These are phyloP conservation scores for Tiliacea citrago DNA, from an alignment of 2,888 invertebrate genomes.

Conservation along the genomic window DNA sequence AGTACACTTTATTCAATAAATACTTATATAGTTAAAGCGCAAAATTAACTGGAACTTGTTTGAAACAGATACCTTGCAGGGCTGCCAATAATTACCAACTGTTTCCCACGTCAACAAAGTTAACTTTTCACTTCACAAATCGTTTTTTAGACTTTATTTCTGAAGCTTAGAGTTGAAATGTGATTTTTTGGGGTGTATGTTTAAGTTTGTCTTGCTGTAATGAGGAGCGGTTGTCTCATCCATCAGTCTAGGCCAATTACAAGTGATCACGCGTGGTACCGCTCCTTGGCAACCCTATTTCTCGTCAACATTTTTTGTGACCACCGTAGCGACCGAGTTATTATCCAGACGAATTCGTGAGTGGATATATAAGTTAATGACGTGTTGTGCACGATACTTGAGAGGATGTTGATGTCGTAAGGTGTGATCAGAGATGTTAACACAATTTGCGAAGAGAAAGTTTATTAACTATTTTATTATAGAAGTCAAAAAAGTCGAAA, in stretches of 20 bases:
- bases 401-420: constrained; percentile 34
- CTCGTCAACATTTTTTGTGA: constrained; percentile 69
- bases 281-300: constrained; percentile 82
- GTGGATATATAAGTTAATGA: constrained; percentile 64
- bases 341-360: constrained; percentile 69
- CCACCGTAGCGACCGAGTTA: constrained; percentile 55
- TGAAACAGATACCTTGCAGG: constrained; percentile 69
- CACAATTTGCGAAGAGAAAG: constrained; percentile 31
- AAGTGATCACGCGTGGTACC: constrained; percentile 83
- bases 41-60: constrained; percentile 65
- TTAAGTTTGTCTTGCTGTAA: constrained; percentile 73
- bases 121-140: constrained; percentile 14
- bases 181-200: constrained; percentile 43
- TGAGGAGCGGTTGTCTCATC: constrained; percentile 78
- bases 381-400: constrained; percentile 57
- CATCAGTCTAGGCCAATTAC: constrained; percentile 86
- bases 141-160: constrained; percentile 33
- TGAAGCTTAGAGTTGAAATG: constrained; percentile 48
- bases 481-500: no score
- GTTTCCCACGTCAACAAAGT: constrained; percentile 64
- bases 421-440: constrained; percentile 30
- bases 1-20: constrained; percentile 53
- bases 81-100: constrained; percentile 76
- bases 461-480: constrained; percentile 7
- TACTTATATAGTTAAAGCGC: constrained; percentile 56